phyloP scores from a whole-genome alignment of 2,113 vertebrate species.

The Lophochroa leadbeateri region DNA sequence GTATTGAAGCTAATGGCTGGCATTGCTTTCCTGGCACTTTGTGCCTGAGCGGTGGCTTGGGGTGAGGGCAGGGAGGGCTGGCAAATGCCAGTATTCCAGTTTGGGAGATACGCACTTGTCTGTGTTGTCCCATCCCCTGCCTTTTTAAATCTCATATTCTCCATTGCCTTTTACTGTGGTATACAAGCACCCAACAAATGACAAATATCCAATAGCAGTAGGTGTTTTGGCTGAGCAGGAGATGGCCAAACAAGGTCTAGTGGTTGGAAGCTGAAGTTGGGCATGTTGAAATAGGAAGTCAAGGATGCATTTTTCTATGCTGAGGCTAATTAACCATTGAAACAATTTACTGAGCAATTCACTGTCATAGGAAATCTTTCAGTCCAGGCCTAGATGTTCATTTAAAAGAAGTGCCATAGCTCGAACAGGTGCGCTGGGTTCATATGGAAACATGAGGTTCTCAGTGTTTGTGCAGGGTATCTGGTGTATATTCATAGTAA shows the following conservation, averaged over 20 bases:
- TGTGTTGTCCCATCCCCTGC: neutral
- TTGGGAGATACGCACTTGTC: accelerated
- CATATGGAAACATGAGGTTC: neutral
- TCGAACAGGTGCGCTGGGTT: neutral
- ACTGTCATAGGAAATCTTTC: neutral
- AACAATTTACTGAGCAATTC: neutral
- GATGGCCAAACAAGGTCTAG: neutral
- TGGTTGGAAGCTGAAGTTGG: neutral
- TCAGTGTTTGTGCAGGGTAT: neutral
- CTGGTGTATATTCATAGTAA: neutral
- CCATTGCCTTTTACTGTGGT: neutral
- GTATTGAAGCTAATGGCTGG: neutral
- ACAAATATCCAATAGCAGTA: neutral
- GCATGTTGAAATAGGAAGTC: neutral
- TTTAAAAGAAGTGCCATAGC: neutral
- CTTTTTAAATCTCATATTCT: neutral
- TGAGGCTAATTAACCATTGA: neutral
- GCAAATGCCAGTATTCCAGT: neutral
- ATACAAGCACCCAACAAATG: neutral
- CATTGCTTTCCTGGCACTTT: neutral
- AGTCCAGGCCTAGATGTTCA: neutral
- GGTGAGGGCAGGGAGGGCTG: neutral
- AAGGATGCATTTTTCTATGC: neutral
- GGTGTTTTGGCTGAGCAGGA: neutral
- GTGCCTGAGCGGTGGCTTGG: neutral